Conservation (phyloP, 2,888 invertebrate species). For the Polylopha cassiicola region DNA sequence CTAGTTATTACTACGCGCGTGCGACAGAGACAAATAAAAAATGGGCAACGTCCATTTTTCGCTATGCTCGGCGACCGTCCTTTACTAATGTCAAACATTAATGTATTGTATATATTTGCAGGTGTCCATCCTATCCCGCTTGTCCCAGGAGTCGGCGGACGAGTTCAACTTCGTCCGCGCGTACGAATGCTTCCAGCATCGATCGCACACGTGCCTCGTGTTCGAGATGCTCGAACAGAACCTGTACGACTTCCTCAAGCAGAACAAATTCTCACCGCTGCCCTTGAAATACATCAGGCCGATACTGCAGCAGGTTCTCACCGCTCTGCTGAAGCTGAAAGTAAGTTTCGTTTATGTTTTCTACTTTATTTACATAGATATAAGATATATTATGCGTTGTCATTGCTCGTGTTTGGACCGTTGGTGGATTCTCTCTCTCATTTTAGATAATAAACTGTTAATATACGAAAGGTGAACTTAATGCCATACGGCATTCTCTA, state of each 20-base stretch:
- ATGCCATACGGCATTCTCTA: too few species aligned
- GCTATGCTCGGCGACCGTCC: too few species aligned
- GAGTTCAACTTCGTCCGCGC: conserved; percentile 99
- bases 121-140: conserved; percentile 92
- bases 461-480: too few species aligned
- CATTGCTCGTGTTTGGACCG: too few species aligned
- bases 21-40: too few species aligned
- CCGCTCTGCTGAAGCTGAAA: conserved; percentile 92
- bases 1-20: too few species aligned
- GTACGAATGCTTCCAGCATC: conserved; percentile 99
- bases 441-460: too few species aligned
- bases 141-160: conserved; percentile 98
- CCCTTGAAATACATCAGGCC: conserved; percentile 99
- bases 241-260: conserved; percentile 99
- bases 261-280: conserved; percentile 99
- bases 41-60: too few species aligned
- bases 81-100: conserved; percentile 20
- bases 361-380: too few species aligned
- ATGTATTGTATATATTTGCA: conserved; percentile 39
- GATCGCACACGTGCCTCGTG: conserved; percentile 99
- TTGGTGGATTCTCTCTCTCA: too few species aligned
- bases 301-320: conserved; percentile 97
- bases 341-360: conserved; percentile 62
- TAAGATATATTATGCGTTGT: too few species aligned
- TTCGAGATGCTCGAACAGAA: conserved; percentile 99